Percentiles rank a stretch among this genome's conserved stretches.
phyloP scores from a whole-genome alignment of 1,140 invertebrate species.

The Drosophila prosaltans region DNA sequence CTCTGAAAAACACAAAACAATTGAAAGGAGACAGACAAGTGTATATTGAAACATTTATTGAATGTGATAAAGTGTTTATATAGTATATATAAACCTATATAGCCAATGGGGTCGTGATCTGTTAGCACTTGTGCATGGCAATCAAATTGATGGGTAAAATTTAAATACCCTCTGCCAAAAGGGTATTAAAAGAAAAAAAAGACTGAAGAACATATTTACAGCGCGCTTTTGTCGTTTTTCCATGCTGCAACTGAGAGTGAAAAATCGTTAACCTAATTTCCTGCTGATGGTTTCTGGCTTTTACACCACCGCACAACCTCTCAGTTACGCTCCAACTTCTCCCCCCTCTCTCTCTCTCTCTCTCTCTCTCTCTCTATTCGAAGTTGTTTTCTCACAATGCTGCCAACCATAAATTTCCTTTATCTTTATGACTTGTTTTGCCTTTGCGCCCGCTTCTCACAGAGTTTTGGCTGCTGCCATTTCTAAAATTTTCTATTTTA shows the following conservation, averaged over 20 bases:
- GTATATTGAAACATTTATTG: neutral
- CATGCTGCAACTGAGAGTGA: slow-evolving; percentile 62
- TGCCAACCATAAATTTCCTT: slow-evolving; percentile 74
- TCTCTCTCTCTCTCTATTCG: neutral
- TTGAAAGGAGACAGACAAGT: neutral
- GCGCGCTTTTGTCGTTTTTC: neutral
- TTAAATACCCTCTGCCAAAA: neutral
- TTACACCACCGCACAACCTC: neutral
- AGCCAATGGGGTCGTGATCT: neutral
- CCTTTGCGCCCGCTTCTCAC: slow-evolving; percentile 32
- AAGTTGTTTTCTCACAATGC: slow-evolving; percentile 67
- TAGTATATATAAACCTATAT: neutral
- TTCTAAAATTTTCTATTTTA: slow-evolving; percentile 55
- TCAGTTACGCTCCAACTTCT: no score
- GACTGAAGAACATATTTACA: slow-evolving; percentile 59
- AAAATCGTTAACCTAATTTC: slow-evolving; percentile 81
- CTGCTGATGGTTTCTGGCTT: slow-evolving; percentile 44
- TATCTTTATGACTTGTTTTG: slow-evolving; percentile 81
- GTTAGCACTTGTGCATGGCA: neutral
- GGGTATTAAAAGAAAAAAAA: neutral
- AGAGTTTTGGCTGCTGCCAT: slow-evolving; percentile 26
- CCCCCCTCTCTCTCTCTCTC: slow-evolving; percentile 5
- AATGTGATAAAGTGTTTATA: neutral
- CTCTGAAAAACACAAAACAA: neutral
- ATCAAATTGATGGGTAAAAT: neutral